Percentiles rank a stretch among this genome's conserved stretches.
Evolutionary conservation across 2,888 invertebrate species (phyloP).

Genomic region (Lepidocyrtinus sp.): DNA sequence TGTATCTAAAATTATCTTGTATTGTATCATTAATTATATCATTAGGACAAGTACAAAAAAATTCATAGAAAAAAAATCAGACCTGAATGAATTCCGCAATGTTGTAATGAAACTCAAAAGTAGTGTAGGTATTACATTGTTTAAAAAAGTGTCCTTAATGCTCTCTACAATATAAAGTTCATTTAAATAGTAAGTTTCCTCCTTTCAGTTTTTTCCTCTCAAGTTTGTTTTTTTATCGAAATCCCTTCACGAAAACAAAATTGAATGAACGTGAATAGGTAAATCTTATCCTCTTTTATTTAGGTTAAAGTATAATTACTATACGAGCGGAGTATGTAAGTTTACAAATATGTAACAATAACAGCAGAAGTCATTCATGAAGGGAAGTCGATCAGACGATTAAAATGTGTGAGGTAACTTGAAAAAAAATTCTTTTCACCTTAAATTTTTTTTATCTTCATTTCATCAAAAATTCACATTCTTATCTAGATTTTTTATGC

Average conservation of each 20-base stretch:
- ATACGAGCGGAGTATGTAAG: too few relatives aligned
- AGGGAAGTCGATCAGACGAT: slow-evolving; percentile 53
- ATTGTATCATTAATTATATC: slow-evolving; percentile 7
- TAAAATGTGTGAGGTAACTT: slow-evolving; percentile 62
- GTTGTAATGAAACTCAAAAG: slow-evolving; percentile 12
- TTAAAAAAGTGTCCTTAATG: slow-evolving; percentile 27
- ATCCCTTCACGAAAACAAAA: not conserved
- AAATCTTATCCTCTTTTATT: too few relatives aligned
- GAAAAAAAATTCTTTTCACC: slow-evolving; percentile 50
- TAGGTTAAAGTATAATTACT: too few relatives aligned
- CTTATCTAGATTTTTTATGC: not conserved
- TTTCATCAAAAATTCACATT: slow-evolving; percentile 1
- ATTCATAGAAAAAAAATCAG: slow-evolving; percentile 51
- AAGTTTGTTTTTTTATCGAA: not conserved
- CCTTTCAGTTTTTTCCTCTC: not conserved
- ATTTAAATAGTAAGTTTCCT: not conserved
- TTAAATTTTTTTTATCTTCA: slow-evolving; percentile 25
- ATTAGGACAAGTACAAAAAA: slow-evolving; percentile 52
- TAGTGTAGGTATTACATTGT: not conserved
- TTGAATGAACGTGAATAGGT: not conserved
- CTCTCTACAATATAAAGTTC: too few relatives aligned
- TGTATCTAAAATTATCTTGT: not conserved
- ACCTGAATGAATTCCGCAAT: slow-evolving; percentile 48
- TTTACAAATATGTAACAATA: slow-evolving; percentile 30
- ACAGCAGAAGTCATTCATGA: slow-evolving; percentile 41